phyloP scores from a whole-genome alignment of 1,140 invertebrate species.

The Drosophila dunni region DNA sequence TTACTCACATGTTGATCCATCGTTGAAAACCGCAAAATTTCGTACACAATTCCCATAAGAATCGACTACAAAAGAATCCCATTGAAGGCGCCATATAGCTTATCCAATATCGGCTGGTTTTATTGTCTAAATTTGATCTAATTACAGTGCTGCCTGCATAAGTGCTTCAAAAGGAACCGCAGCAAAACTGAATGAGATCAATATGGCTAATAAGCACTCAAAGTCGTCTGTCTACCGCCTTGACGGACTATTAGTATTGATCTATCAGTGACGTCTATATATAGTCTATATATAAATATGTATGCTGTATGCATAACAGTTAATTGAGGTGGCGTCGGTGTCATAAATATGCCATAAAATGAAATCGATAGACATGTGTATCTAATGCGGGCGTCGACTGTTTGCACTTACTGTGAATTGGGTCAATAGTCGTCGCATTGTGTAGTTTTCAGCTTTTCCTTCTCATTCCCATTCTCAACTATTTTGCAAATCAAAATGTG shows the following conservation, averaged over 20 bases:
- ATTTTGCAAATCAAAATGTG: conserved; percentile 62
- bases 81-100: neutral
- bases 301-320: conserved; percentile 41
- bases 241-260: conserved; percentile 49
- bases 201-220: conserved; percentile 27
- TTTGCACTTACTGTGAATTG: conserved; percentile 35
- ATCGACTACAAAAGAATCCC: conserved; percentile 7
- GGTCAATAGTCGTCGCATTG: conserved; percentile 40
- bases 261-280: conserved; percentile 20
- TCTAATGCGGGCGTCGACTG: conserved; percentile 50
- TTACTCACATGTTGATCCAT: conserved; percentile 45
- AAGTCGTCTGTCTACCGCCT: conserved; percentile 35
- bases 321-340: conserved; percentile 49
- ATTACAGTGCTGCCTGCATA: neutral
- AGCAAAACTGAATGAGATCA: conserved; percentile 10
- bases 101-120: neutral
- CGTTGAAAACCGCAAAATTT: conserved; percentile 53
- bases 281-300: neutral
- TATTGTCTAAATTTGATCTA: conserved; percentile 20
- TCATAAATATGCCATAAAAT: conserved; percentile 43
- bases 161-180: conserved; percentile 17
- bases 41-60: conserved; percentile 49
- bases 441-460: neutral
- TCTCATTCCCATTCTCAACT: conserved; percentile 27
- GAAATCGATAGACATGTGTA: conserved; percentile 15